Evolutionary conservation across 2,797 vertebrate genomes (phyloP), one percentile per base, ranked within the genome.

Genomic region (Liparis tanakae): DNA sequence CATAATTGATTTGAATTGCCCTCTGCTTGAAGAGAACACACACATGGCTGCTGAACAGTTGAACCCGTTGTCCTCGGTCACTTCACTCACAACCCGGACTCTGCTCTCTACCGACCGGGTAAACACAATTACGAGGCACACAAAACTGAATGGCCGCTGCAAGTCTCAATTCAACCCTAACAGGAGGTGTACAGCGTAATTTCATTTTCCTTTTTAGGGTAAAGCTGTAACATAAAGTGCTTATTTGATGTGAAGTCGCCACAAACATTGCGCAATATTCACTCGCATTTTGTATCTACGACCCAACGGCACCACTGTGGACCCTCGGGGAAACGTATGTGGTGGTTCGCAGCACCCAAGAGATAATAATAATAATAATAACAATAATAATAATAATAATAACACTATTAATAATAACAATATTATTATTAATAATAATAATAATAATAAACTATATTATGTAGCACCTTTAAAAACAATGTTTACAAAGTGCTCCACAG

Each of bases 1-100:
- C 33, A 25, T 82, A 80, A 84, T 76, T 76, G 73, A 69, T 79
- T 65, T 74, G 66, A 57, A 81, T 78, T 79, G 63, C 54, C 37
- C 36, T 74, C 6, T 10, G 61, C 36, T 76, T 59, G 65, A 67
- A 67, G 46, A 77, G 67, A 84, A 69, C 67, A 78, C 48, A 72
- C 50, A 36, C 33, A 50, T 6, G 18, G 70, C 22, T 50, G 61
- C 51, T 70, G 58, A 74, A 69, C 54, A 82, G 63, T 48, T 51
- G 58, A 81, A 80, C 59, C 65, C 50, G 76, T 34, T 85, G 67
- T 79, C 44, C 68, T 51, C 18, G 10, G 20, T 70, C 59, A 33
- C 43, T 56, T 66, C 44, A 51, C 71, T 76, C 50, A 78, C 17
- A 71, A 46, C 65, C 82, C 54, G 54, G 76, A 34, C 34, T 22